Evolutionary conservation across 2,888 invertebrate genomes (phyloP), one percentile per base, ranked within the genome.

Genomic region (Drosophila subquinaria): DNA sequence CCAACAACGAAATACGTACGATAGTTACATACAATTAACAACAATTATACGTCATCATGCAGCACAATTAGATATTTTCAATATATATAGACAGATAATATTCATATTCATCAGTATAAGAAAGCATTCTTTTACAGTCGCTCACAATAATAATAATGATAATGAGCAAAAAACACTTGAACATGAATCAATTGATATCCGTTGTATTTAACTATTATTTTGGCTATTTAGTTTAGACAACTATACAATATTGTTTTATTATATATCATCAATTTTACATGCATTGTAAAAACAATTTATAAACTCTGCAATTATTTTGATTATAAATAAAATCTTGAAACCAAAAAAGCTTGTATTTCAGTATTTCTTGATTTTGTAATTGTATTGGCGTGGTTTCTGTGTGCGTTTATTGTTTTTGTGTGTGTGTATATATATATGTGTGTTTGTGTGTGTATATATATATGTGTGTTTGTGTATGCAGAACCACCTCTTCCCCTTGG

Each of bases 11-110:
- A 56, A 62, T 53, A 74, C 59, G 66, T 48, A 52, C 43, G 40
- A 69, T 52, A 47, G 38, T 42, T n/a, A 59, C 59, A 60, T 70
- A 55, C 40, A 55, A 70, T 79, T 57, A 80, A 82, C 82, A 83
- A 85, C 73, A 85, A 82, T 78, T 81, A 71, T 70, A 73, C 66
- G 38, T 57, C 42, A 52, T 63, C 35, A 63, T 62, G 35, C 56
- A 79, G 66, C 69, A 66, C 53, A 78, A 59, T 57, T 52, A 74
- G 43, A 65, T 52, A 23, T 59, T 45, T 45, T 61, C 30, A 57
- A 56, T 67, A 40, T 51, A 42, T 13, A 48, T 48, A 42, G 15
- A 48, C 53, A 43, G 38, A 64, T 52, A n/a, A 42, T 59, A 53
- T 50, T 36, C 35, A 43, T 43, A 56, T 62, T 13, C 8, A 61